These are phyloP conservation scores for Orbicella faveolata DNA, from an alignment of 64 coral and sea anemone species.

Conservation along the genomic window DNA sequence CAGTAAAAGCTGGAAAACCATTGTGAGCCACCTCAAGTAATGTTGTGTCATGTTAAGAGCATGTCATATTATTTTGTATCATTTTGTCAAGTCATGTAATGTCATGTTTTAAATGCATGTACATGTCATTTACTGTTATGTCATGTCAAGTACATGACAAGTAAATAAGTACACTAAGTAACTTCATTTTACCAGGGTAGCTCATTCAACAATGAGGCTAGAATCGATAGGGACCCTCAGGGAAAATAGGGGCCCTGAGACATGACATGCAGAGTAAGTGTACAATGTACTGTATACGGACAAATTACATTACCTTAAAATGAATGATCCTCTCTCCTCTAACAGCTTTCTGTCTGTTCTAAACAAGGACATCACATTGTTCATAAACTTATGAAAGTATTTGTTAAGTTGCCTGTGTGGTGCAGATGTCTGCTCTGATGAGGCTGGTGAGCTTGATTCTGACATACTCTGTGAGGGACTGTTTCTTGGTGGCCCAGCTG, in stretches of 20 bases:
- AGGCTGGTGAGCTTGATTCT: conserved; percentile 30
- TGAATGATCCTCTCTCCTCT: conserved; percentile 96
- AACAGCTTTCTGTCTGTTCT: conserved; percentile 90
- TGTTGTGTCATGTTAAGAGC: too few relatives aligned
- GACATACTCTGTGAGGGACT: conserved; percentile 51
- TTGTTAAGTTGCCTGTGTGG: conserved; percentile 87
- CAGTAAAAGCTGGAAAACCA: too few relatives aligned
- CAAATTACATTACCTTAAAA: conserved; percentile 62
- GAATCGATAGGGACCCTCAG: too few relatives aligned
- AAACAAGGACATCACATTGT: conserved; percentile 84
- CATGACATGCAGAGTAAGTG: background rate
- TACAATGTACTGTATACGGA: background rate
- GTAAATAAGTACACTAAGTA: too few relatives aligned
- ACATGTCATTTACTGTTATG: too few relatives aligned
- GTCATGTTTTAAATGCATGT: too few relatives aligned
- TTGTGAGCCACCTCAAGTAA: too few relatives aligned
- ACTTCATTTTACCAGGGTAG: too few relatives aligned
- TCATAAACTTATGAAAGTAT: conserved; percentile 98
- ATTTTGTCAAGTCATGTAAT: too few relatives aligned
- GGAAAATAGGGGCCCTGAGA: background rate
- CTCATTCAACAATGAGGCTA: too few relatives aligned
- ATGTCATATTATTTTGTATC: too few relatives aligned
- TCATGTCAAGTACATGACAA: too few relatives aligned
- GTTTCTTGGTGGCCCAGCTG: conserved; percentile 83
- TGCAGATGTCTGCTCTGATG: conserved; percentile 28